phyloP scores from a whole-genome alignment of 2,113 vertebrate genomes.

The Hydrolagus affinis region DNA sequence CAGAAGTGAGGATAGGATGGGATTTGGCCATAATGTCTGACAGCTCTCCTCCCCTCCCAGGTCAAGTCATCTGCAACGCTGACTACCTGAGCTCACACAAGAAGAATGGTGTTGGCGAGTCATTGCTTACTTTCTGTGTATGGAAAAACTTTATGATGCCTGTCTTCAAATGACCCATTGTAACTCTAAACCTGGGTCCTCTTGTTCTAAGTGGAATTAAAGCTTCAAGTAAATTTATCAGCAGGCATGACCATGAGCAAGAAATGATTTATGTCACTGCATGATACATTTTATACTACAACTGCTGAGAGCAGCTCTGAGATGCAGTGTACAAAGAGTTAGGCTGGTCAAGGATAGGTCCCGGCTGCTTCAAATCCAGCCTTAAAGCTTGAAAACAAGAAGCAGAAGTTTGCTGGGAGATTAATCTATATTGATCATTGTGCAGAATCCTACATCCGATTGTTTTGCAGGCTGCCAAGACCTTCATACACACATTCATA shows the following conservation, averaged over 20 bases:
- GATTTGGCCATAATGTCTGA: no score
- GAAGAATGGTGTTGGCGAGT: no score
- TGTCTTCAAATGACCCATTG: no score
- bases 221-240: slow-evolving; percentile 9
- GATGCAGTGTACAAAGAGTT: neutral
- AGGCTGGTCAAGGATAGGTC: neutral
- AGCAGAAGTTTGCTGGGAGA: neutral
- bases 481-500: no score
- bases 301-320: neutral
- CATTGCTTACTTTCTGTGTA: no score
- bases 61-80: no score
- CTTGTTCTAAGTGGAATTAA: no score
- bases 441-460: neutral
- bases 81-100: no score
- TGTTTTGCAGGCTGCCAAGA: neutral
- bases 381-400: neutral
- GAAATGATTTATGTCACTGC: neutral
- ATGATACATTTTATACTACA: neutral
- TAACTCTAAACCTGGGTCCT: no score
- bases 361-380: neutral
- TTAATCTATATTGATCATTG: neutral
- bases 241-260: neutral
- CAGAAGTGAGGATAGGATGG: no score
- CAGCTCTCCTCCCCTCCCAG: no score
- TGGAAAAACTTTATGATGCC: no score